Evolutionary conservation across 2,888 invertebrate genomes (phyloP), one percentile per base, ranked within the genome.

Genomic region (Shargacucullia verbasci): DNA sequence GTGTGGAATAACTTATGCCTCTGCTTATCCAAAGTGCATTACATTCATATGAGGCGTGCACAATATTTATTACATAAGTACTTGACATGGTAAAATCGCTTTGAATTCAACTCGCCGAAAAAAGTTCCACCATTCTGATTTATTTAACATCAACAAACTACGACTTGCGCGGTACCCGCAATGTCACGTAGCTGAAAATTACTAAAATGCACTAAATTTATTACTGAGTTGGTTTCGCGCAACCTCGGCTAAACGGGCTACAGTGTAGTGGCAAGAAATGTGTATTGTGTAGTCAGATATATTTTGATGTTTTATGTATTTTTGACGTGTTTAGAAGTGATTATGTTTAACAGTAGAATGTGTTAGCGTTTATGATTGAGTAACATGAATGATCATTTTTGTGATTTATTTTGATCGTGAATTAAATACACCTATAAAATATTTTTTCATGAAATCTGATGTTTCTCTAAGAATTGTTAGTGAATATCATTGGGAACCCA

Each of bases 121-220:
- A 50, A 47, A 47, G 14, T 35, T 11, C 8, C 15, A 20, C 20
- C 15, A 43, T 25, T 65, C 55, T 60, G 48, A 41, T 69, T 54
- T 40, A 57, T 56, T 53, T 39, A 49, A 53, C 34, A 46, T 46
- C 49, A 38, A 64, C 40, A 53, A 59, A 58, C 20, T 47, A n/a
- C 11, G n/a, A 13, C n/a, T 13, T 27, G 27, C 37, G 44, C 9
- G 38, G 31, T 47, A 8, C 13, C 20, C 34, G 20, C 53, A 64
- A 54, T 46, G 49, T 43, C 66, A 56, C 61, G 66, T 61, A 54
- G 12, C 35, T 56, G 58, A 14, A 55, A 65, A 69, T 70, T 44
- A 58, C 48, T 50, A 27, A 61, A 59, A 60, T 66, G 52, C 44
- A 59, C 40, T 27, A 31, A 64, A 64, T 59, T 49, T 64, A 64